Conservation (phyloP, 2,113 vertebrate species). For the Morone saxatilis region DNA sequence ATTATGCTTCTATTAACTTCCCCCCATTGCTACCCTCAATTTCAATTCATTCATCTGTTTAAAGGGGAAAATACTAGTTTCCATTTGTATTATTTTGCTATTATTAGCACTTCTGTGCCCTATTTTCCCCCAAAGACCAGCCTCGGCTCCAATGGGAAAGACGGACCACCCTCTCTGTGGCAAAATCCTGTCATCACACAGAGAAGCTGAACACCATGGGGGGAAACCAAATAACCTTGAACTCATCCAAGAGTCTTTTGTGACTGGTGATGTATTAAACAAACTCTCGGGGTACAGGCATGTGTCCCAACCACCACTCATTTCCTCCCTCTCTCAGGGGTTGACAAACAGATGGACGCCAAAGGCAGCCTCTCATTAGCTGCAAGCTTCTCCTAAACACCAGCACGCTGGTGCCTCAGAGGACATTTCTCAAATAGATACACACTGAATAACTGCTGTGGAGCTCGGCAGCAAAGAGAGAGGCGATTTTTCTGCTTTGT, state of each 20-base stretch:
- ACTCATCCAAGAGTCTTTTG: conserved; percentile 50
- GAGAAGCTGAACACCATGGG: conserved; percentile 18
- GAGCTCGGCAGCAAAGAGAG: conserved; percentile 17
- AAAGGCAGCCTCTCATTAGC: conserved; percentile 48
- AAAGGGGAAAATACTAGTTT: background rate
- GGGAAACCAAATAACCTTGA: conserved; percentile 67
- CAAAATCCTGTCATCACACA: conserved; percentile 41
- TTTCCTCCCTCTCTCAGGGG: conserved; percentile 57
- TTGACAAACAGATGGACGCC: conserved; percentile 73
- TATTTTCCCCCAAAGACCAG: conserved; percentile 26
- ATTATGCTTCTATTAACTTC: background rate
- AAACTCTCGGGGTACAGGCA: conserved; percentile 51
- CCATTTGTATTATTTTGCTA: conserved; percentile 1
- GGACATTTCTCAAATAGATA: conserved; percentile 63
- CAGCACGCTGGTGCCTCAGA: conserved; percentile 2
- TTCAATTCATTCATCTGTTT: conserved; percentile 7
- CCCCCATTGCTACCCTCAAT: background rate
- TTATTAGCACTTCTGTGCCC: conserved; percentile 28
- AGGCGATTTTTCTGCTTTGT: conserved; percentile 25
- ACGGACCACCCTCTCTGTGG: conserved; percentile 68
- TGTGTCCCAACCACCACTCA: conserved; percentile 50
- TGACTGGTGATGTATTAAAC: conserved; percentile 65
- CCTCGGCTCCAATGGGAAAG: conserved; percentile 13
- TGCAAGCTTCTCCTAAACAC: conserved; percentile 25
- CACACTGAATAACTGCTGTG: conserved; percentile 37